These are phyloP conservation scores for Geophilus truncorum DNA, from an alignment of 2,888 invertebrate genomes.

Conservation along the genomic window DNA sequence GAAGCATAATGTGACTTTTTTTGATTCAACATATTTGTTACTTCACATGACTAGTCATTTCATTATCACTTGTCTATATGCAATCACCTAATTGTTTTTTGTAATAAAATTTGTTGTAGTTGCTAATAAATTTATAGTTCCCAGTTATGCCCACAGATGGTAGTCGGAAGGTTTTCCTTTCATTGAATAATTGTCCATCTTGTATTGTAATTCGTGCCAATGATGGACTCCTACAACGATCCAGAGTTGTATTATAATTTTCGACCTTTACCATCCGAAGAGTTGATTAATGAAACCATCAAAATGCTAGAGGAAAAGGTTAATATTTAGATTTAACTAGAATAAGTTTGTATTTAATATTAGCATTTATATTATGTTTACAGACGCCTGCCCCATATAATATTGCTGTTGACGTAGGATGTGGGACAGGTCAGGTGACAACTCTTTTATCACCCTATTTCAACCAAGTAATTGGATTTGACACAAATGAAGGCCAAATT, in stretches of 20 bases:
- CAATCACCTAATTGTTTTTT: neutral
- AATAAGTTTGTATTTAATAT: neutral
- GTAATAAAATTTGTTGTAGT: slow-evolving; percentile 6
- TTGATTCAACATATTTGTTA: neutral
- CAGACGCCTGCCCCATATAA: neutral
- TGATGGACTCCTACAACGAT: neutral
- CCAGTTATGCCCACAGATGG: neutral
- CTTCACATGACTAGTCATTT: neutral
- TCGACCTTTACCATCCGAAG: neutral
- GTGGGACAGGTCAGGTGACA: slow-evolving; percentile 22
- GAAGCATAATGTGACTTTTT: neutral
- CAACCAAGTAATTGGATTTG: neutral
- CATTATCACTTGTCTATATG: slow-evolving; percentile 13
- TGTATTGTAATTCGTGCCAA: neutral
- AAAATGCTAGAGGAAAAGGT: neutral
- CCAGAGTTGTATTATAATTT: neutral
- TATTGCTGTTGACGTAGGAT: slow-evolving; percentile 6
- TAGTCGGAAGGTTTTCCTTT: neutral
- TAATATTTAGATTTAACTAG: neutral
- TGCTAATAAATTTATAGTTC: neutral
- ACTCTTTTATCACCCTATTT: neutral
- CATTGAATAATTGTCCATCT: neutral
- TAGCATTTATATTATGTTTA: neutral
- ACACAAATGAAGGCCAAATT: neutral
- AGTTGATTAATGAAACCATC: neutral